A percentile compares a stretch with the other conserved stretches of the same genome.
phyloP scores from a whole-genome alignment of 2,888 invertebrate genomes.

The Sisyra nigra region DNA sequence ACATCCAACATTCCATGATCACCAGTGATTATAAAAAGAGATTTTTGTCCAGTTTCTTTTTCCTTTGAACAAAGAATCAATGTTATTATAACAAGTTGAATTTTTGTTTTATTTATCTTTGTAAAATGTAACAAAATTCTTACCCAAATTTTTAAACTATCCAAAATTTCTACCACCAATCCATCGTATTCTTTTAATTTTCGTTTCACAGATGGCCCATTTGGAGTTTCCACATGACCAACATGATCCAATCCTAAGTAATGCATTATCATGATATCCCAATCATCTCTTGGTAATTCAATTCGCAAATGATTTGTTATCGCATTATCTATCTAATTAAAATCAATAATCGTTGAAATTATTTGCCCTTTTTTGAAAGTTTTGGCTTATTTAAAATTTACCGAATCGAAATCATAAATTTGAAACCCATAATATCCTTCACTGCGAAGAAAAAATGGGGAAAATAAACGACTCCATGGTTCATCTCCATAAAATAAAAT shows the following conservation, averaged over 20 bases:
- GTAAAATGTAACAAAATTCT: too few relatives aligned
- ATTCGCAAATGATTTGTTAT: slow-evolving; percentile 62
- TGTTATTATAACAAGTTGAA: too few relatives aligned
- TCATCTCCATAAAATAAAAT: slow-evolving; percentile 88
- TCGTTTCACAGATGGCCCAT: slow-evolving; percentile 50
- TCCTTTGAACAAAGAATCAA: too few relatives aligned
- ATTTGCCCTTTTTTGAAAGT: too few relatives aligned
- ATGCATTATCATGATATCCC: slow-evolving; percentile 84
- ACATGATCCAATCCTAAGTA: slow-evolving; percentile 96
- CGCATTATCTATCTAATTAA: slow-evolving; percentile 61
- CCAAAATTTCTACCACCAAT: slow-evolving; percentile 31
- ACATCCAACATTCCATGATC: slow-evolving; percentile 96
- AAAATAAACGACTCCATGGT: slow-evolving; percentile 86
- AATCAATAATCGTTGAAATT: too few relatives aligned
- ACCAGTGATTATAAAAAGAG: slow-evolving; percentile 60
- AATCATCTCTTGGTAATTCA: slow-evolving; percentile 46
- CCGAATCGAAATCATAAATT: slow-evolving; percentile 84
- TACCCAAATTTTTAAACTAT: too few relatives aligned
- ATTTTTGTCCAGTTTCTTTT: slow-evolving; percentile 18
- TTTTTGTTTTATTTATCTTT: too few relatives aligned
- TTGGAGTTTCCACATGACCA: slow-evolving; percentile 80
- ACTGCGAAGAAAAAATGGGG: slow-evolving; percentile 53
- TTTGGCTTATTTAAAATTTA: too few relatives aligned
- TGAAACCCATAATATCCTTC: slow-evolving; percentile 84
- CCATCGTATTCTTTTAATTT: slow-evolving; percentile 89